Evolutionary conservation across 2,113 vertebrate species (phyloP), one percentile per base, ranked within the genome.

Genomic region (Echinops telfairi): DNA sequence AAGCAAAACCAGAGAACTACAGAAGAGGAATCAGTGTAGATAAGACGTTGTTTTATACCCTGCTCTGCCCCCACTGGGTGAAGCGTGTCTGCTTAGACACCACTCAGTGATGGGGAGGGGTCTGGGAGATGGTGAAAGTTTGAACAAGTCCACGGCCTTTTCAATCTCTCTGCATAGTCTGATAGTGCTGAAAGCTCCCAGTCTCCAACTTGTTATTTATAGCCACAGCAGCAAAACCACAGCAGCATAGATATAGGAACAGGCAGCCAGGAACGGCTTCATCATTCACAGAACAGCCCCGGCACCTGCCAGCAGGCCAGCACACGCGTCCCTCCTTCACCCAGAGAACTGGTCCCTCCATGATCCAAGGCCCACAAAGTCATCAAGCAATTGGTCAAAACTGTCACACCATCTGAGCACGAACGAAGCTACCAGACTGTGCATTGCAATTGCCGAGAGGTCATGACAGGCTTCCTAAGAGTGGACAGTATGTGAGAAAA

Each of bases 131-230:
- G 68, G 6, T 23, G 40, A 53, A 71, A n/a, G 43, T 77, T 31
- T 62, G 40, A 88, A 33, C 29, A 57, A 1, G 40, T 38, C 73
- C 43, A 7, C 0, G 22, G 60, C 66, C 31, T 85, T 86, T 93
- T 78, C 75, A 73, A 75, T 91, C 40, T 36, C 64, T 77, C 79
- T 92, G 5, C 53, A 36, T 20, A 82, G 53, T 66, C 36, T 33
- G 57, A 82, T 60, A 15, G 20, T 16, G 25, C 20, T 20, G 47
- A 31, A 87, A 91, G 19, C 38, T 66, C 47, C 47, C 57, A 81
- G 5, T 89, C 38, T 83, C 29, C 47, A 79, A 75, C 38, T 43
- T 53, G 95, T 86, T 90, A 93, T 95, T 95, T 94, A 88, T 95
- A 95, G 86, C 93, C 68, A 93, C 57, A 38, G 36, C 58, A 73